A percentile compares a stretch with the other conserved stretches of the same genome.
Conservation (phyloP, 2,113 vertebrate genomes). For the Pseudorasbora parva region DNA sequence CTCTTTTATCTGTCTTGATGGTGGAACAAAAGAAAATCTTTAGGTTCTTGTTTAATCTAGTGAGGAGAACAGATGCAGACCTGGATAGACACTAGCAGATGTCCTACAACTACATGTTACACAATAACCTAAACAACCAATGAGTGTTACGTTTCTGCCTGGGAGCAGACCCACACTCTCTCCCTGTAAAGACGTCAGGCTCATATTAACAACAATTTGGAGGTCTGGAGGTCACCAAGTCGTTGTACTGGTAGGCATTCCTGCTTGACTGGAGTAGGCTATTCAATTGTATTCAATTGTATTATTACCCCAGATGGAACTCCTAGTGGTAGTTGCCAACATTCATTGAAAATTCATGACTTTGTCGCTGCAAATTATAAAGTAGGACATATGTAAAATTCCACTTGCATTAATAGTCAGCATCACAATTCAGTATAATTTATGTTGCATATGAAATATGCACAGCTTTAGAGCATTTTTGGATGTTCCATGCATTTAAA, state of each 20-base stretch:
- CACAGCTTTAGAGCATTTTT: neutral
- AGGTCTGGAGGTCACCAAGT: neutral
- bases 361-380: neutral
- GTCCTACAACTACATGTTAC: constrained; percentile 30
- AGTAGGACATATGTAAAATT: neutral
- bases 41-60: constrained; percentile 8
- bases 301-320: neutral
- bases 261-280: neutral
- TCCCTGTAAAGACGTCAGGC: constrained; percentile 9
- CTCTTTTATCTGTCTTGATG: constrained; percentile 12
- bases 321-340: neutral
- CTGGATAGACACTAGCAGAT: constrained; percentile 29
- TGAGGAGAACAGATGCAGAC: constrained; percentile 33
- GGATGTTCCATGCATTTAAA: neutral
- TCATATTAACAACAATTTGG: constrained; percentile 5
- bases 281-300: neutral
- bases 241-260: neutral
- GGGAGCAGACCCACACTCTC: neutral
- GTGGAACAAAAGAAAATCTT: constrained; percentile 18
- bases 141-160: constrained; percentile 35
- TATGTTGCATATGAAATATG: neutral
- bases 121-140: constrained; percentile 20
- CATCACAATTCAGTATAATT: neutral
- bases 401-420: neutral
- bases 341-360: neutral